phyloP scores from a whole-genome alignment of 2,797 vertebrate species.

The Epinephelus awoara region DNA sequence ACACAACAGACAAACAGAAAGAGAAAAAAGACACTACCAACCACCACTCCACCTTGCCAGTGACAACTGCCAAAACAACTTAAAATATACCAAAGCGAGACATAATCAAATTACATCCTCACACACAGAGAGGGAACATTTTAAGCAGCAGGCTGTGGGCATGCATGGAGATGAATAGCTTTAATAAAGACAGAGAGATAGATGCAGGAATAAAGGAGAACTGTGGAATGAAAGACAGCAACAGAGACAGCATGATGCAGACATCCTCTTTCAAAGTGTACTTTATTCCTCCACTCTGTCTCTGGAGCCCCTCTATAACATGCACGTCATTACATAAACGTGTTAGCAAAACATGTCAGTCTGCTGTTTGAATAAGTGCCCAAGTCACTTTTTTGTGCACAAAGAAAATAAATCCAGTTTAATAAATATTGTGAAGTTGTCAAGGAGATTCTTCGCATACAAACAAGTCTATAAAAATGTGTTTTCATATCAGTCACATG shows the following conservation, averaged over 20 bases:
- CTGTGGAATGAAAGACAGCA: background rate
- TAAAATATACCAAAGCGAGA: slow-evolving; percentile 13
- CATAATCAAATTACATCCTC: slow-evolving; percentile 6
- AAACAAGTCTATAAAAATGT: background rate
- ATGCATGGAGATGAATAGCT: background rate
- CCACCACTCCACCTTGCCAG: slow-evolving; percentile 8
- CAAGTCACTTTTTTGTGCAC: background rate
- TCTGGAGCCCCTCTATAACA: background rate
- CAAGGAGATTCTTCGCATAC: background rate
- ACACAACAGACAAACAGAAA: slow-evolving; percentile 1
- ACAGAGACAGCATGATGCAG: background rate
- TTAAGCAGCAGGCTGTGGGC: background rate
- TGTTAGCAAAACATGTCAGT: background rate
- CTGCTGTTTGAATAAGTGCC: background rate
- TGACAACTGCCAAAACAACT: slow-evolving; percentile 38
- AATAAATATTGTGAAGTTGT: background rate
- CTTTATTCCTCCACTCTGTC: background rate
- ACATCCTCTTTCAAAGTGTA: background rate
- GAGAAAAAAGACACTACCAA: background rate
- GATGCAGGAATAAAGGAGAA: background rate
- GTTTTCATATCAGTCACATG: background rate
- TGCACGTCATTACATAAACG: background rate
- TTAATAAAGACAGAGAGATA: slow-evolving; percentile 3
- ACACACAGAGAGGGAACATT: background rate
- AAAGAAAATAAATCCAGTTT: background rate